Evolutionary conservation across 2,888 invertebrate species (phyloP).

Genomic region (Plebejus anna): DNA sequence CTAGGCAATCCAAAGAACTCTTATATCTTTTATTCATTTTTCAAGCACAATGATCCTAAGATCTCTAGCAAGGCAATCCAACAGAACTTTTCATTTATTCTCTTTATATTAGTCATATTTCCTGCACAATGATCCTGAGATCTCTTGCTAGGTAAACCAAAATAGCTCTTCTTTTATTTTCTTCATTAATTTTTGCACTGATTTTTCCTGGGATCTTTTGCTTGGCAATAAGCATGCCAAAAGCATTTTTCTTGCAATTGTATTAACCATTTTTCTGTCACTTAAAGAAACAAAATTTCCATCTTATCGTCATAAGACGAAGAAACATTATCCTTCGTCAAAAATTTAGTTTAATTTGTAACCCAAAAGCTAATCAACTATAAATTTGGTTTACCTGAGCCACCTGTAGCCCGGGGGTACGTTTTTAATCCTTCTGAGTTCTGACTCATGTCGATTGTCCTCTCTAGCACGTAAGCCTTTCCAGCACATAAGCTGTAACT

Average conservation of each 20-base stretch:
- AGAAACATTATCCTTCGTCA: background rate
- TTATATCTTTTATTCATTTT: no score
- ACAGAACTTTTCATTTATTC: no score
- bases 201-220: no score
- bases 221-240: no score
- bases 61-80: background rate
- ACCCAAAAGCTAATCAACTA: background rate
- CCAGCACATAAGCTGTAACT: background rate
- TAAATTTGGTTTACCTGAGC: background rate
- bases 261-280: background rate
- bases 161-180: no score
- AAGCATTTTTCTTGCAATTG: no score
- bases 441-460: background rate
- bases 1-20: no score
- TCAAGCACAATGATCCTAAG: no score
- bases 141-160: background rate
- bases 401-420: conserved; percentile 13
- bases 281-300: background rate
- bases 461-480: background rate
- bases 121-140: no score
- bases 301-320: background rate
- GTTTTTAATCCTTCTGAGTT: conserved; percentile 6
- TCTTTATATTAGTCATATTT: no score
- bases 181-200: no score
- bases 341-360: background rate